Evolutionary conservation across 2,888 invertebrate species (phyloP).

Genomic region (Lymantria monacha): DNA sequence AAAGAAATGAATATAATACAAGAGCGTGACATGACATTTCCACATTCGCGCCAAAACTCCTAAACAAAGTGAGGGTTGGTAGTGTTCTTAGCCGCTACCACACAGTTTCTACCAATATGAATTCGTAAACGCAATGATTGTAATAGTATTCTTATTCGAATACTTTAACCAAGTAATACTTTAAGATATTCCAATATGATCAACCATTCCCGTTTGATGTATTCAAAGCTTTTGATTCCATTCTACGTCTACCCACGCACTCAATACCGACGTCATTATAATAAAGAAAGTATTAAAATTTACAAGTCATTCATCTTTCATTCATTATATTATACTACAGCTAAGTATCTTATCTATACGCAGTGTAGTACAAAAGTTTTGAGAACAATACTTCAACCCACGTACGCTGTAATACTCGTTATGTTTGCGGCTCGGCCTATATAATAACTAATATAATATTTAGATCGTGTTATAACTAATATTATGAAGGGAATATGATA

Average conservation of each 20-base stretch:
- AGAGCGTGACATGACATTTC: too few relatives aligned
- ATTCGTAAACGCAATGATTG: too few relatives aligned
- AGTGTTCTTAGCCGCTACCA: too few relatives aligned
- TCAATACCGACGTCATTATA: not conserved
- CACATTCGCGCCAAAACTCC: too few relatives aligned
- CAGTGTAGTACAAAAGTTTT: slow-evolving; percentile 2
- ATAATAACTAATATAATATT: too few relatives aligned
- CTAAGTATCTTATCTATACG: not conserved
- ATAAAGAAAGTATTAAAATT: slow-evolving; percentile 4
- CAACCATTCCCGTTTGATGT: too few relatives aligned
- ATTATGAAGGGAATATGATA: too few relatives aligned
- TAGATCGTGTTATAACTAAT: too few relatives aligned
- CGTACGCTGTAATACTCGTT: not conserved
- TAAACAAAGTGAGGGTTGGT: too few relatives aligned
- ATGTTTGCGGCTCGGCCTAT: too few relatives aligned
- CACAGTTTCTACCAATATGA: too few relatives aligned
- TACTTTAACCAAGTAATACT: not conserved
- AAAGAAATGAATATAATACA: too few relatives aligned
- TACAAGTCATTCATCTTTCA: slow-evolving; percentile 8
- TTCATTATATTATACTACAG: slow-evolving; percentile 2
- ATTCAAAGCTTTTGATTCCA: not conserved
- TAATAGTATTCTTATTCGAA: not conserved
- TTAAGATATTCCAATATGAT: not conserved
- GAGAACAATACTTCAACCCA: slow-evolving; percentile 6
- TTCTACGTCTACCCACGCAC: not conserved